Evolutionary conservation across 1,140 invertebrate genomes (phyloP), one percentile per base, ranked within the genome.

Genomic region (Nephotettix cincticeps): DNA sequence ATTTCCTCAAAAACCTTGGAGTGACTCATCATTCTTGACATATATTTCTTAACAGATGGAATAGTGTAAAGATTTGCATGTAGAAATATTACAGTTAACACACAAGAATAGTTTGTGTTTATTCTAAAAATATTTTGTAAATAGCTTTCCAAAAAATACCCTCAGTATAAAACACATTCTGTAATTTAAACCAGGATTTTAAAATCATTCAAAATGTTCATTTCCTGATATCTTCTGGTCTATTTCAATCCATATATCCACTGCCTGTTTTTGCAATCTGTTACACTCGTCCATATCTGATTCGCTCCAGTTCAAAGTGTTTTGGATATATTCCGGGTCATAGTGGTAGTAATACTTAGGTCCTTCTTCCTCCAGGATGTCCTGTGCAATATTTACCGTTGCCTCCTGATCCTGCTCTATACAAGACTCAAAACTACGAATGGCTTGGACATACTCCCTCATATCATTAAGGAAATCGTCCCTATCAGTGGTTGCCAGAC

Each of bases 291-390:
- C 47, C 47, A 51, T 51, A 11, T 51, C 47, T 51, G 47, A 51
- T n/a, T 51, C 47, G 47, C 21, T 51, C 47, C 47, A 51, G n/a
- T 51, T 51, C 14, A 51, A n/a, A 19, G 21, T 21, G 21, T 51
- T 51, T 21, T 51, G 47, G n/a, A 51, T 51, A n/a, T 9, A 51
- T n/a, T 51, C 47, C 3, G 47, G 47, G 19, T 51, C 47, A n/a
- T 51, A 51, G 19, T 51, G 47, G 21, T 51, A 51, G 47, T 51
- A 51, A 21, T 11, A 51, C 47, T 51, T 51, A n/a, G 47, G 47
- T n/a, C 47, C 47, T n/a, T 51, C 47, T 21, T 51, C 47, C n/a
- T 51, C 47, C 47, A 51, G n/a, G 19, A 51, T 51, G 19, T 51
- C 47, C n/a, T 51, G 47, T 6, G 47, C 47, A 4, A 51, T 3